Evolutionary conservation across 2,888 invertebrate genomes (phyloP), one percentile per base, ranked within the genome.

Genomic region (Cabera pusaria): DNA sequence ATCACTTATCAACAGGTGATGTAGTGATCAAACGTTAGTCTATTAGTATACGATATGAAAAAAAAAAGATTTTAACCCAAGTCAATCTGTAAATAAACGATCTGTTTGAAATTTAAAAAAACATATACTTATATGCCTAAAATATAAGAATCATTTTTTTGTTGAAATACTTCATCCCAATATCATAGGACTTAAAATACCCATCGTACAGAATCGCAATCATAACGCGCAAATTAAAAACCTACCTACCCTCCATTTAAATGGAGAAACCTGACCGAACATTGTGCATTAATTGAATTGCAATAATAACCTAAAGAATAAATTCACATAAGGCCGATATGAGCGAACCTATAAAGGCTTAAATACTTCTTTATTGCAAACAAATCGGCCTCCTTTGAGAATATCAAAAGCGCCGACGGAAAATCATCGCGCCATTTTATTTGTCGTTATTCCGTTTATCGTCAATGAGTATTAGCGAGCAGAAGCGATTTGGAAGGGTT

Each of bases 311-410:
- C 61, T 72, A 59, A 59, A 61, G 71, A 78, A 82, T 84, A 83
- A 77, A 82, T 77, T 82, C 81, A 63, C 77, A 75, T 75, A 65
- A 75, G 72, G 43, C 37, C 72, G 70, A 78, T 80, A 81, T 69
- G 67, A 65, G 63, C 49, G 57, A 61, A 54, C 64, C 72, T 68
- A 69, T 78, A 84, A 46, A 44, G 49, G 33, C 38, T 45, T 43
- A 49, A 83, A 80, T 77, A 77, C 75, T 67, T 74, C 84, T 88
- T 88, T 86, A 84, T 85, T 75, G 79, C 77, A 83, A 85, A 88
- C 85, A 88, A 88, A 84, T 87, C 88, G 88, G 88, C 71, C 66
- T 74, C 76, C 79, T 87, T 88, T 86, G 84, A 77, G 66, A 53
- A 48, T 41, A 49, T 73, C 84, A 86, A 85, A 84, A 61, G 72